phyloP scores from a whole-genome alignment of 2,113 vertebrate species.

The Tautogolabrus adspersus region DNA sequence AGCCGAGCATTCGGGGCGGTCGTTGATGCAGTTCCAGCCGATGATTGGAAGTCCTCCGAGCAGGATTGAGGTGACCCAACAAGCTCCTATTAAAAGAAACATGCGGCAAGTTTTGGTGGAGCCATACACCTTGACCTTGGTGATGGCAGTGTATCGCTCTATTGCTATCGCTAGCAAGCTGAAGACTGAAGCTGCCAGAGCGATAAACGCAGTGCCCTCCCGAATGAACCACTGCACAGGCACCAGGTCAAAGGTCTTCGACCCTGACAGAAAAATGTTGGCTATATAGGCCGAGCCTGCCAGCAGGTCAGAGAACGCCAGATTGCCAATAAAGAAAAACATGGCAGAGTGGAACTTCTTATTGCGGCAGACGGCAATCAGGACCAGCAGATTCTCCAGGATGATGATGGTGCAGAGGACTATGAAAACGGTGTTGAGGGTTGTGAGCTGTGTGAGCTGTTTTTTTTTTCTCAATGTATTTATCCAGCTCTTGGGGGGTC shows the following conservation, averaged over 20 bases:
- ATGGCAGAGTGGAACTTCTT: constrained; percentile 96
- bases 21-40: constrained; percentile 95
- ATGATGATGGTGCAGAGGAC: constrained; percentile 91
- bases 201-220: constrained; percentile 94
- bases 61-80: constrained; percentile 91
- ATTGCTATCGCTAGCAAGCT: constrained; percentile 96
- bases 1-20: constrained; percentile 87
- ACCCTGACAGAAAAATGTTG: constrained; percentile 91
- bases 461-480: not conserved
- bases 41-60: constrained; percentile 93
- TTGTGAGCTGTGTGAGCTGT: constrained; percentile 28
- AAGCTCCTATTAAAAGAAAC: constrained; percentile 94
- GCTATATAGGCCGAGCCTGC: constrained; percentile 92
- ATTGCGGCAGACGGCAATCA: constrained; percentile 91
- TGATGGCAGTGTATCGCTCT: constrained; percentile 93
- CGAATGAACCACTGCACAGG: constrained; percentile 95
- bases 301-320: constrained; percentile 93
- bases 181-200: constrained; percentile 92
- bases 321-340: constrained; percentile 96
- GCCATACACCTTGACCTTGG: constrained; percentile 92
- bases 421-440: constrained; percentile 83
- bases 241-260: constrained; percentile 83
- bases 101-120: constrained; percentile 91
- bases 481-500: constrained; percentile 23
- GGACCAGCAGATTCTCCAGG: constrained; percentile 93